Evolutionary conservation across 2,888 invertebrate species (phyloP), one percentile per base, ranked within the genome.

Genomic region (Eupithecia subfuscata): DNA sequence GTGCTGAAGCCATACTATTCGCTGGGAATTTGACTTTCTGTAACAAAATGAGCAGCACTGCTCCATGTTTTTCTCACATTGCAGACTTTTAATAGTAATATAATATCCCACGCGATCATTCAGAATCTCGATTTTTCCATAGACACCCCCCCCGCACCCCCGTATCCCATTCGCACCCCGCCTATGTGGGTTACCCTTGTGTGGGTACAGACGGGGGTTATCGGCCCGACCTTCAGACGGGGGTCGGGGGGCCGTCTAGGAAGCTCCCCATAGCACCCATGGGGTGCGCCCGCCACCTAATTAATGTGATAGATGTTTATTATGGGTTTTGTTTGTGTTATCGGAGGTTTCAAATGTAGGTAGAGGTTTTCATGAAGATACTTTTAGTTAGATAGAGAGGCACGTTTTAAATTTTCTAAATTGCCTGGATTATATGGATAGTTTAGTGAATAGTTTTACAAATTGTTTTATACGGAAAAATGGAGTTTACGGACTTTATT

Each of bases 221-320:
- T 92, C 89, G 92, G 84, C 90, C 79, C 90, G 94, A 94, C 94
- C 94, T 94, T 94, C 94, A 94, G 94, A 94, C 94, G 78, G 81
- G 85, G 81, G 84, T 84, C 48, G 82, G 86, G 83, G 83, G 85
- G 86, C 84, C 83, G 92, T 92, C 92, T 91, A 89, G 93, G 92
- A 92, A 93, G 89, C 90, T 82, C 78, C 80, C 78, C 80, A 74
- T 71, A 18, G 34, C 73, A 40, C 74, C 71, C 65, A 67, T 77
- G 71, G 76, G 72, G 45, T 43, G 70, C 11, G 37, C 67, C 65
- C 34, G 67, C 63, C 67, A 60, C 72, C 70, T 77, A 78, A 79
- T 80, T 79, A 77, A 75, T 74, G 74, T 74, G 72, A 77, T 43
- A 67, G 65, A 71, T 71, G 74, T 16, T 72, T 25, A 52, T n/a